Conservation (phyloP, 2,888 invertebrate species). For the Ernsta delagoae region DNA sequence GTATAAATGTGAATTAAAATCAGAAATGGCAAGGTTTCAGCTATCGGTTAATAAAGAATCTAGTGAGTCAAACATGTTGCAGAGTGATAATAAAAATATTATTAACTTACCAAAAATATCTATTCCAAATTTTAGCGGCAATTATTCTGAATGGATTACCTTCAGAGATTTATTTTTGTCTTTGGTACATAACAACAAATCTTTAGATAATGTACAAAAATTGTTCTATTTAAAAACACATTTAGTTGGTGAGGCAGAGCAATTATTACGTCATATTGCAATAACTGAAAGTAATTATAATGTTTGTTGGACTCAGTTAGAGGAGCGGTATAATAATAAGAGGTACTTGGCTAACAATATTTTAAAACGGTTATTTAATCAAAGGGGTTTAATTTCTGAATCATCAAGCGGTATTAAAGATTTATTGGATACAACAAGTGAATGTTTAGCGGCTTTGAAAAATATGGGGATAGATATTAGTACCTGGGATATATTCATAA, state of each 20-base stretch:
- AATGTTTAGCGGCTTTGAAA: conserved; percentile 40
- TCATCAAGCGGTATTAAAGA: conserved; percentile 35
- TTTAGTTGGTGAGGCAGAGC: conserved; percentile 43
- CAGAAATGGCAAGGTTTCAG: background rate
- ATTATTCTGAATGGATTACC: conserved; percentile 41
- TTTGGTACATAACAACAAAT: conserved; percentile 40
- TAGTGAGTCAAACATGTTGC: background rate
- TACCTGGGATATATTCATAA: conserved; percentile 36
- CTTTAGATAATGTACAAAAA: conserved; percentile 41
- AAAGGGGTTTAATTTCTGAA: conserved; percentile 20
- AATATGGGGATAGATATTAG: conserved; percentile 35
- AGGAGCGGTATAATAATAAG: conserved; percentile 43
- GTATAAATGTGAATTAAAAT: background rate
- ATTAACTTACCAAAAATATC: conserved; percentile 32
- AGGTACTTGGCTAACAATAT: conserved; percentile 35
- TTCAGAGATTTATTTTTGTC: conserved; percentile 36
- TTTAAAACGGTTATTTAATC: conserved; percentile 15
- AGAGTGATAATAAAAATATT: background rate
- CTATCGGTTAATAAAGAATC: background rate
- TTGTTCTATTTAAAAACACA: conserved; percentile 44
- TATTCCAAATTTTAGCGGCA: conserved; percentile 41
- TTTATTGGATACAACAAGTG: conserved; percentile 41
- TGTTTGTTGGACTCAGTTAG: conserved; percentile 40
- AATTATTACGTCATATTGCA: conserved; percentile 41
- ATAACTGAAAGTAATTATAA: conserved; percentile 40